Evolutionary conservation across 2,113 vertebrate genomes (phyloP).

Genomic region (Junco hyemalis): DNA sequence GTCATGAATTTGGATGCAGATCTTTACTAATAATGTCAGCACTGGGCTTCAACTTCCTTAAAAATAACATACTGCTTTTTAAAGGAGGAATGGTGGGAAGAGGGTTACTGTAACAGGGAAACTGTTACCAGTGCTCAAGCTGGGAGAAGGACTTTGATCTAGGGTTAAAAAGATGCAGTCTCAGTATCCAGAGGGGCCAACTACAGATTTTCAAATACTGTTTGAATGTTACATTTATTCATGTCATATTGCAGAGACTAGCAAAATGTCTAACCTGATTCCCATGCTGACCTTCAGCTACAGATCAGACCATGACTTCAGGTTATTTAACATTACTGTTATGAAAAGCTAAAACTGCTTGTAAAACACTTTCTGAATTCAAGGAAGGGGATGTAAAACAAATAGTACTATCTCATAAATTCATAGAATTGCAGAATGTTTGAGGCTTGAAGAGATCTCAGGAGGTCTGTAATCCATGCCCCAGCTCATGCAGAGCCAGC

Average conservation of each 20-base stretch:
- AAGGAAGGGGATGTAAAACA: neutral
- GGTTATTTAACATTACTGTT: neutral
- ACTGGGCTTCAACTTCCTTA: neutral
- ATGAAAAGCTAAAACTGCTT: neutral
- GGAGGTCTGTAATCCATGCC: neutral
- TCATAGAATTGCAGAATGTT: neutral
- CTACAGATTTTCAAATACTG: neutral
- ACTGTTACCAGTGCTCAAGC: neutral
- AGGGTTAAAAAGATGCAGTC: neutral
- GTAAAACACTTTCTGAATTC: neutral
- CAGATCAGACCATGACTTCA: neutral
- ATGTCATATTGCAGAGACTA: neutral
- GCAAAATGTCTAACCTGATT: neutral
- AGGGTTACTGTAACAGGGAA: neutral
- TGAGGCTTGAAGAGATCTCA: neutral
- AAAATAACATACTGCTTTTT: slow-evolving; percentile 1
- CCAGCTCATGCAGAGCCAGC: neutral
- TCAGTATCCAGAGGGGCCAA: neutral
- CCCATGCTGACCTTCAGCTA: neutral
- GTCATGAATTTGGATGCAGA: slow-evolving; percentile 40
- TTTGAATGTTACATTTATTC: slow-evolving; percentile 2
- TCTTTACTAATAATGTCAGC: neutral
- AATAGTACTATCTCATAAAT: neutral
- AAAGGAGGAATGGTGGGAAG: neutral
- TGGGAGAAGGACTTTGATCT: neutral